These are phyloP conservation scores for Sycophila sp. DNA, from an alignment of 1,140 invertebrate species.

Conservation along the genomic window DNA sequence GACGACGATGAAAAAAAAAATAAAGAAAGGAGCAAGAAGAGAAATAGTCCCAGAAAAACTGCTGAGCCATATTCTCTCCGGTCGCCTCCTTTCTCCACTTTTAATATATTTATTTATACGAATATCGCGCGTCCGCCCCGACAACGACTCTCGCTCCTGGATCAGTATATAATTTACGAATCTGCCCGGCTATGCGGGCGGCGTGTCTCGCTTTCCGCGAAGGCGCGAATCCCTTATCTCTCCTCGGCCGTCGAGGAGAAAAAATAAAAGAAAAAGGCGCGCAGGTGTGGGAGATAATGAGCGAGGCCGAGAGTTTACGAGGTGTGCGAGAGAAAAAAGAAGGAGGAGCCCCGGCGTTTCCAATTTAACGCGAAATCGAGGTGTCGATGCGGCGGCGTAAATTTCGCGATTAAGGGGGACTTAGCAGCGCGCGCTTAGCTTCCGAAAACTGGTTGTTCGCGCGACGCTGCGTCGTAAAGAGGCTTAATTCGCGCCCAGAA, in stretches of 20 bases:
- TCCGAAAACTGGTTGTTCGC: slow-evolving; percentile 23
- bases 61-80: slow-evolving; percentile 43
- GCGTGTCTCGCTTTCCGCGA: neutral
- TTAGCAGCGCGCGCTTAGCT: neutral
- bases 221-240: neutral
- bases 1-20: too few species aligned
- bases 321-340: neutral
- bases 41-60: slow-evolving; percentile 46
- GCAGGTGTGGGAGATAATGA: neutral
- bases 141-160: slow-evolving; percentile 34
- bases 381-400: slow-evolving; percentile 25
- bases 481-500: too few species aligned
- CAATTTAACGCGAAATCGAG: slow-evolving; percentile 9
- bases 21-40: too few species aligned
- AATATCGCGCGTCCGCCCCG: slow-evolving; percentile 19
- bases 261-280: too few species aligned
- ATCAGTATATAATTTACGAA: slow-evolving; percentile 42
- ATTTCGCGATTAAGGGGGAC: slow-evolving; percentile 18
- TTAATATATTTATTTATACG: slow-evolving; percentile 53
- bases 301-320: slow-evolving; percentile 15
- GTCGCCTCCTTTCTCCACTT: slow-evolving; percentile 29
- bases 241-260: too few species aligned
- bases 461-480: neutral
- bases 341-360: too few species aligned
- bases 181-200: neutral